Evolutionary conservation across 2,797 vertebrate genomes (phyloP).

Genomic region (Paedocypris micromegethes): DNA sequence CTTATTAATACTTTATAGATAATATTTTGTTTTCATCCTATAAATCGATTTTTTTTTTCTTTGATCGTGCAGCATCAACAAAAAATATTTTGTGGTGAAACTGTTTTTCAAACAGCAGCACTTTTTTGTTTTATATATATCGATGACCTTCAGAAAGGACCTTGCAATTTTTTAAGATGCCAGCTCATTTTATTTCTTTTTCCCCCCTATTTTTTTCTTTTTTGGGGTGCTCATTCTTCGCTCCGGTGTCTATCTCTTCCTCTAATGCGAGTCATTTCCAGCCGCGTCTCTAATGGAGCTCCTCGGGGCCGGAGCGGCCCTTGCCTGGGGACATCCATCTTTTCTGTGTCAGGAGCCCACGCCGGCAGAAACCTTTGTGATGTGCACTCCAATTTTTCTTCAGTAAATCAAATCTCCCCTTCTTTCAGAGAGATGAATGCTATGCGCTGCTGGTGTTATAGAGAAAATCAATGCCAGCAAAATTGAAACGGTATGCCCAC

Average conservation of each 20-base stretch:
- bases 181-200: neutral
- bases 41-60: too few relatives aligned
- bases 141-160: neutral
- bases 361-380: slow-evolving; percentile 98
- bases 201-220: neutral
- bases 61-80: too few relatives aligned
- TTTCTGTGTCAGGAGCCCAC: slow-evolving; percentile 85
- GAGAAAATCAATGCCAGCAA: slow-evolving; percentile 97
- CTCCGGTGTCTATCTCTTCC: slow-evolving; percentile 72
- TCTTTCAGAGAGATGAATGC: slow-evolving; percentile 99
- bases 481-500: slow-evolving; percentile 99
- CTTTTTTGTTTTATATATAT: neutral
- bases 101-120: too few relatives aligned
- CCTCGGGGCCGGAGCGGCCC: slow-evolving; percentile 91
- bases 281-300: slow-evolving; percentile 88
- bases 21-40: too few relatives aligned
- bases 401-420: slow-evolving; percentile 99
- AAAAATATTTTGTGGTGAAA: too few relatives aligned
- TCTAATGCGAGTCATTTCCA: slow-evolving; percentile 54
- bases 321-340: slow-evolving; percentile 98
- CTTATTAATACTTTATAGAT: too few relatives aligned
- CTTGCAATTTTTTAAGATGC: neutral
- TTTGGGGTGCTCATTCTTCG: neutral
- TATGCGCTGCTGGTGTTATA: slow-evolving; percentile 91
- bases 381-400: slow-evolving; percentile 99